Base-by-base conservation (phyloP, 1,140 invertebrate genomes). In the Lepidurus apus region DNA sequence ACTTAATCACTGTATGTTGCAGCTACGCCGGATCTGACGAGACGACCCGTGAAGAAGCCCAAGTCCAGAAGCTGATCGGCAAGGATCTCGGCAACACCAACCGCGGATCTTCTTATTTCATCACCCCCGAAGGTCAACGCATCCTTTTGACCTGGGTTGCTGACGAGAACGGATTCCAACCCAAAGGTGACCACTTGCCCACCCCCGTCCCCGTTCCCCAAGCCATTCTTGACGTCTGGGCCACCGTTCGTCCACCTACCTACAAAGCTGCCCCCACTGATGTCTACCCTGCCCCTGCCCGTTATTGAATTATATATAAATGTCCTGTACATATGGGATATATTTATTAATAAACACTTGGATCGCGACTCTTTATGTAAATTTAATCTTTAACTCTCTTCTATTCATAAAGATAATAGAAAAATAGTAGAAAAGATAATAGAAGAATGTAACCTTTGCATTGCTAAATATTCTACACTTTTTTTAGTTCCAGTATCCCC, bases 21-120 rank as follows among this genome's bases (percentile, higher is more conserved):
- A 76, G 75, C 43, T 76, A 45, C 43, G 75, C 75, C 47, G 24
- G 43, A 43, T 76, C 44, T 44, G 75, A 76, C 43, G 75, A 44
- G 4, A 76, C 75, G 8, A 47, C 44, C 43, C 75, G 75, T 44
- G 75, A 77, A 47, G 75, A 77, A 21, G 34, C 75, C 75, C 43
- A 77, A 21, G 75, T 43, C 44, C 75, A 77, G 42, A 77, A 77
- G 43, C 75, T 80, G 75, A 78, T 76, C n/a, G 73, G 43, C 11
- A 74, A 81, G 75, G 80, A 79, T 4, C 24, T 77, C 10, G 79
- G 79, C 1, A 74, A 76, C 73, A 79, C 81, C 83, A 85, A 43
- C 87, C 88, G 83, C 85, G 87, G 82, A 82, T 78, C 53, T 21
- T 76, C 74, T 24, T 81, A 47, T 42, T 82, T 81, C 77, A 76